These are phyloP conservation scores for Triops longicaudatus DNA, from an alignment of 1,140 invertebrate genomes.

Conservation along the genomic window DNA sequence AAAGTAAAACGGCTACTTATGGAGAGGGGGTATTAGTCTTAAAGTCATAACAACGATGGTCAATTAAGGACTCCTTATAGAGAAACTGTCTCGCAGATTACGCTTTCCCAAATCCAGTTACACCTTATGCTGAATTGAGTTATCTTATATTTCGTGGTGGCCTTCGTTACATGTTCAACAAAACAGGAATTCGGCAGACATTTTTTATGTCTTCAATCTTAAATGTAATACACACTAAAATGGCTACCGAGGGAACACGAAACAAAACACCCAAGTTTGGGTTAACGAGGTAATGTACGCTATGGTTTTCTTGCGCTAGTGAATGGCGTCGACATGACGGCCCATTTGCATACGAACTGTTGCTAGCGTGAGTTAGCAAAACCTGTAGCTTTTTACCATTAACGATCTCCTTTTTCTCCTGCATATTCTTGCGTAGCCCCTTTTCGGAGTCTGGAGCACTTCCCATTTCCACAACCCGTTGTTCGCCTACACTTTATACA, in stretches of 20 bases:
- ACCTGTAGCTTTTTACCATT: not conserved
- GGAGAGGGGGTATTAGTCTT: not conserved
- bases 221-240: not conserved
- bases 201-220: not conserved
- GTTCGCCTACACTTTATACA: not conserved
- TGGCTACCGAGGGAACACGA: too few relatives aligned
- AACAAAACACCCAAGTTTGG: not conserved
- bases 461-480: not conserved
- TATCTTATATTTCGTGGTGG: not conserved
- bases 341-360: not conserved
- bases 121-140: not conserved
- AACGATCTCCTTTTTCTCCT: not conserved
- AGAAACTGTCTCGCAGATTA: not conserved
- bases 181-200: not conserved
- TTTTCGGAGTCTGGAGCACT: not conserved
- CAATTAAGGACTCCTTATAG: not conserved
- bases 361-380: not conserved
- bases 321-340: not conserved
- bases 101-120: not conserved
- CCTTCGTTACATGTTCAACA: not conserved
- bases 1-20: not conserved
- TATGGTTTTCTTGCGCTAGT: slow-evolving; percentile 3
- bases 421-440: not conserved
- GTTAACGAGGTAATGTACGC: not conserved
- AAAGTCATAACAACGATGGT: not conserved